These are phyloP conservation scores for Lepidocyrtoides sp. DNA, from an alignment of 2,888 invertebrate genomes.

Conservation along the genomic window DNA sequence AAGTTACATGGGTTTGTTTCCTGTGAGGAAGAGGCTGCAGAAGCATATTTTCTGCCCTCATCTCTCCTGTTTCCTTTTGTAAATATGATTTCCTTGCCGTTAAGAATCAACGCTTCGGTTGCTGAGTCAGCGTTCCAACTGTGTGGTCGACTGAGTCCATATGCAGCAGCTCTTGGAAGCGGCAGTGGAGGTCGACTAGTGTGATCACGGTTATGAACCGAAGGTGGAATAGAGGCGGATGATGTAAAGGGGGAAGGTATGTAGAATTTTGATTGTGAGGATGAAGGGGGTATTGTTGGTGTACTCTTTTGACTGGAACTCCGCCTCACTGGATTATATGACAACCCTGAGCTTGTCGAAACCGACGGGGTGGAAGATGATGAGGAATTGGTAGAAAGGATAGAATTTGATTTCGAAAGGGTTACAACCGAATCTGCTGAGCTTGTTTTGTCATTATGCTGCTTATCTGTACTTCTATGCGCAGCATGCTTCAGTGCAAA, in stretches of 20 bases:
- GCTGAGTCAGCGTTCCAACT: conserved; percentile 81
- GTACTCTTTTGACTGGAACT: conserved; percentile 52
- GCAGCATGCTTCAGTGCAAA: background rate
- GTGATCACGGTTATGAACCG: background rate
- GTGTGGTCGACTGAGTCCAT: conserved; percentile 67
- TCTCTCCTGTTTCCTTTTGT: background rate
- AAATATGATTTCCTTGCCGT: conserved; percentile 65
- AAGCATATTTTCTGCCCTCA: background rate
- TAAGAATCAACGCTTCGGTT: conserved; percentile 70
- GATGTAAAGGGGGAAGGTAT: conserved; percentile 37
- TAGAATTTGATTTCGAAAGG: conserved; percentile 78
- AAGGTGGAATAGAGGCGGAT: background rate
- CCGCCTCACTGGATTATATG: conserved; percentile 73
- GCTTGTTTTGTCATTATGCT: conserved; percentile 1
- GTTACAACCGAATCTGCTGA: conserved; percentile 71
- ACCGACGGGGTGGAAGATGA: conserved; percentile 77
- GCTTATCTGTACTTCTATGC: too few species aligned
- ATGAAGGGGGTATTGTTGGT: conserved; percentile 9
- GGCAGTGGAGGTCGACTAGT: conserved; percentile 74
- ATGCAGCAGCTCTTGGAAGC: conserved; percentile 52
- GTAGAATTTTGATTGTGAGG: conserved; percentile 79
- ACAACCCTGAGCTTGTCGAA: conserved; percentile 63
- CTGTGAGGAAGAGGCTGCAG: background rate
- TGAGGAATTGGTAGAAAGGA: conserved; percentile 78
- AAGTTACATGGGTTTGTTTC: conserved; percentile 37